phyloP scores from a whole-genome alignment of 64 coral and sea anemone genomes.

The Actinia tenebrosa region DNA sequence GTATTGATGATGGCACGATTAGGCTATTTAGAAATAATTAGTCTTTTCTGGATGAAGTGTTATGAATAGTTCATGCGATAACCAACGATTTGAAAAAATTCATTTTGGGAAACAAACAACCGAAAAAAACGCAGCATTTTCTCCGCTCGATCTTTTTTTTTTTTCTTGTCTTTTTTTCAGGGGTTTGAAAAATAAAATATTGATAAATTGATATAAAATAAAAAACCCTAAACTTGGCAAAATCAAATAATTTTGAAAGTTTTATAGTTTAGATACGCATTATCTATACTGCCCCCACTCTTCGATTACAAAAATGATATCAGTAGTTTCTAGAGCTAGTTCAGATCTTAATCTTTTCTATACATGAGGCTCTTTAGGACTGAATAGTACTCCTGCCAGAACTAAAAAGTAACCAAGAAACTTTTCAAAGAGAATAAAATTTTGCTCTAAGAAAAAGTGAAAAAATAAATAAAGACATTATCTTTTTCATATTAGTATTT shows the following conservation, averaged over 20 bases:
- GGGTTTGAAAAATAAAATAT: too few relatives aligned
- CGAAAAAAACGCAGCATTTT: not conserved
- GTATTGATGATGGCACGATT: conserved; percentile 2
- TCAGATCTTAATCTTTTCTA: not conserved
- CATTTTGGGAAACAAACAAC: not conserved
- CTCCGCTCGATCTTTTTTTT: not conserved
- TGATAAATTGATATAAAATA: too few relatives aligned
- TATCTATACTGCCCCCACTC: not conserved
- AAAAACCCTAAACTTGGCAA: not conserved
- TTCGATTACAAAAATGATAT: not conserved
- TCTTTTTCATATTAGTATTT: too few relatives aligned
- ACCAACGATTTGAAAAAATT: not conserved
- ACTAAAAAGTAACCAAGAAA: not conserved
- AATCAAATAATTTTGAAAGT: not conserved
- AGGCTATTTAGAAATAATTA: not conserved
- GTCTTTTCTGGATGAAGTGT: not conserved
- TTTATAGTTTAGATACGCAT: conserved; percentile 6
- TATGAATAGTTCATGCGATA: not conserved
- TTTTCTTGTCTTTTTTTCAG: not conserved
- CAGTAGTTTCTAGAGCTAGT: not conserved
- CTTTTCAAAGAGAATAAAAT: not conserved
- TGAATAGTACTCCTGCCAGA: not conserved
- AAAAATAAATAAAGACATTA: not conserved
- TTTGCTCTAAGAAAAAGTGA: not conserved
- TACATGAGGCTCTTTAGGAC: not conserved